Evolutionary conservation across 2,113 vertebrate species (phyloP).

Genomic region (Rostratula benghalensis): DNA sequence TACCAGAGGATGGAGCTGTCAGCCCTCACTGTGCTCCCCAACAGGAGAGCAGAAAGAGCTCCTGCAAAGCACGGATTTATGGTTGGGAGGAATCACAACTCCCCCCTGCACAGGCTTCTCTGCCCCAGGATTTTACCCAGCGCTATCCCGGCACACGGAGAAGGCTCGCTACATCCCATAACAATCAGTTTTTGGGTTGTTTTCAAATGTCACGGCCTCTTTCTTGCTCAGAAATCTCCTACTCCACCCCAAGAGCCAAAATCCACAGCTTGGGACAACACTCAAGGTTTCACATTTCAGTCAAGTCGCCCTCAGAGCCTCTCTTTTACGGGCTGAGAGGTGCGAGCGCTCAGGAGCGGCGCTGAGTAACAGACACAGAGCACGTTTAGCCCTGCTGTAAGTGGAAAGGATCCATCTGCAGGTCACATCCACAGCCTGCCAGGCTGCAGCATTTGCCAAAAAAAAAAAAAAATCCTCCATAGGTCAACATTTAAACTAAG

Average conservation of each 20-base stretch:
- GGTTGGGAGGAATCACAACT: not conserved
- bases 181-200: not conserved
- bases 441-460: not conserved
- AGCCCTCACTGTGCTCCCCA: not conserved
- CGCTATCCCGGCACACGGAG: accelerated
- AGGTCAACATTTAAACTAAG: not conserved
- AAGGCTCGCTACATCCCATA: accelerated
- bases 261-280: constrained; percentile 1
- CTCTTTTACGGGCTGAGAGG: not conserved
- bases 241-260: not conserved
- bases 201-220: not conserved
- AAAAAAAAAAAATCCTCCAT: not conserved
- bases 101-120: accelerated
- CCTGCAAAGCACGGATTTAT: not conserved
- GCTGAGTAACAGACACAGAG: not conserved
- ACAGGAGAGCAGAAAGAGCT: not conserved
- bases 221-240: not conserved
- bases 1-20: not conserved
- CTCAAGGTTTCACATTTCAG: not conserved
- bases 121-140: not conserved
- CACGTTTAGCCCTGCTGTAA: not conserved
- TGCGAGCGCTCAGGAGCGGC: not conserved
- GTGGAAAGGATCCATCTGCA: not conserved
- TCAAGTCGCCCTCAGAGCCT: not conserved
- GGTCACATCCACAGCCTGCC: not conserved